Evolutionary conservation across 2,113 vertebrate species (phyloP).

Genomic region (Callipepla californica): DNA sequence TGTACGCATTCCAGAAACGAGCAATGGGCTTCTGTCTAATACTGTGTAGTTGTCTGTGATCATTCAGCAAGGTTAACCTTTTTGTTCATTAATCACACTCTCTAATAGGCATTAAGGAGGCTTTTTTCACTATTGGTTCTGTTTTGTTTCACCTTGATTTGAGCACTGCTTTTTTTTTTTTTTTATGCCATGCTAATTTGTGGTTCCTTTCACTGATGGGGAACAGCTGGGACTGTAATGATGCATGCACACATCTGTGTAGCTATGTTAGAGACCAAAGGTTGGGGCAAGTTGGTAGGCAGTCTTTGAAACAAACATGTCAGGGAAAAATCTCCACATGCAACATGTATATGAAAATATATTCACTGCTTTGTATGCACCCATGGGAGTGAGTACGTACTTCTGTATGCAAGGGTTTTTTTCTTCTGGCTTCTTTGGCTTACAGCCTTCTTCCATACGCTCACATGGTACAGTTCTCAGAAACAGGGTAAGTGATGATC

Average conservation of each 20-base stretch:
- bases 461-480: neutral
- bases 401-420: neutral
- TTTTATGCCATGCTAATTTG: neutral
- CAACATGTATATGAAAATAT: neutral
- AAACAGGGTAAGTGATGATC: neutral
- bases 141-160: neutral
- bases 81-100: neutral
- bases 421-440: neutral
- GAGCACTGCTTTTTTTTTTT: neutral
- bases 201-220: neutral
- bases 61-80: neutral
- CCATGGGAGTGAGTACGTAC: neutral
- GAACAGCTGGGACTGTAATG: neutral
- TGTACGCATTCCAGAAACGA: neutral
- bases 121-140: neutral
- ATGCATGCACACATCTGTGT: rapidly evolving
- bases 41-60: neutral
- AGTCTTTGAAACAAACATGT: neutral
- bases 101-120: neutral
- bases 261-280: neutral
- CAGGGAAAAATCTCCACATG: neutral
- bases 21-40: neutral
- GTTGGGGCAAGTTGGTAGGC: neutral
- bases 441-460: neutral
- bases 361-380: neutral